These are phyloP conservation scores for Aphelenchoides fujianensis DNA, from an alignment of 1,140 invertebrate genomes.

Conservation along the genomic window DNA sequence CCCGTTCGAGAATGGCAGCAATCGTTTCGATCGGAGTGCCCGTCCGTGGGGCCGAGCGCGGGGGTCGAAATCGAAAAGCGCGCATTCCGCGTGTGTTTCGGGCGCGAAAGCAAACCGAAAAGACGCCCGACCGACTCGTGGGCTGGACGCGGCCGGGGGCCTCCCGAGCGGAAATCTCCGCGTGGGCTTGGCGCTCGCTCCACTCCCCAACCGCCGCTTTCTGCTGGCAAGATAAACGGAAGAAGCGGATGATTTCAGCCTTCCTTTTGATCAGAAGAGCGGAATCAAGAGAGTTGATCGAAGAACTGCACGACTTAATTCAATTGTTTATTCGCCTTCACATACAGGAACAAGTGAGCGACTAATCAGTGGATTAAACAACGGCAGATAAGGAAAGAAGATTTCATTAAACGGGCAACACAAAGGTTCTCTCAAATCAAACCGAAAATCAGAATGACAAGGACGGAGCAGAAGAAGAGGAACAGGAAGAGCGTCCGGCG, in stretches of 20 bases:
- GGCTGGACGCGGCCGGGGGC: neutral
- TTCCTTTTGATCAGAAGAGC: too few species aligned
- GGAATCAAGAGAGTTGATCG: too few species aligned
- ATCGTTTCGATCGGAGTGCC: too few species aligned
- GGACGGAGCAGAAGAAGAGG: neutral
- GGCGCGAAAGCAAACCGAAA: neutral
- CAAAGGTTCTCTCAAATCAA: neutral
- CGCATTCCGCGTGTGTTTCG: neutral
- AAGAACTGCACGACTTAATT: too few species aligned
- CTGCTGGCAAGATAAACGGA: too few species aligned
- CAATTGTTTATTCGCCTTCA: too few species aligned
- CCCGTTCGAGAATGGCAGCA: too few species aligned
- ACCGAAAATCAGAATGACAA: conserved; percentile 1
- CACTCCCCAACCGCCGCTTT: too few species aligned
- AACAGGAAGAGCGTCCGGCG: neutral
- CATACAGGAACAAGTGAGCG: too few species aligned
- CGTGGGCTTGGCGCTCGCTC: neutral
- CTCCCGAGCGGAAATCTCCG: neutral
- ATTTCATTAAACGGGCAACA: neutral
- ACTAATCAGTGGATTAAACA: too few species aligned
- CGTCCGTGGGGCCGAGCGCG: too few species aligned
- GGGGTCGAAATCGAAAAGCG: neutral
- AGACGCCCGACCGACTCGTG: neutral
- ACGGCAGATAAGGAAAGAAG: neutral
- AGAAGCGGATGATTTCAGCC: too few species aligned